Base-by-base conservation (phyloP, 2,888 invertebrate species). In the Emmelina monodactyla region DNA sequence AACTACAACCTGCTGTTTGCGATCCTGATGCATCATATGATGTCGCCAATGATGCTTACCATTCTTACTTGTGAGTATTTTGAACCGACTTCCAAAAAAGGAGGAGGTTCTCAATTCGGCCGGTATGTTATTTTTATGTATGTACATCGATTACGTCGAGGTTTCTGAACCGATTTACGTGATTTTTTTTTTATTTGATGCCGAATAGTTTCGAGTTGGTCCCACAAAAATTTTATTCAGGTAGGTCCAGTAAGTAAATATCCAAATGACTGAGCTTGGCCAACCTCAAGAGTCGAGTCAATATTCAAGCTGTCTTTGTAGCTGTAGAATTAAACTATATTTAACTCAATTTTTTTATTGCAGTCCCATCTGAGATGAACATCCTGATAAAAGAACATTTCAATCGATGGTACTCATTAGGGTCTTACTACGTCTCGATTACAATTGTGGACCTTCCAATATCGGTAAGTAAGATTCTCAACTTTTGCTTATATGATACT, bases 21-120 rank as follows among this genome's bases (percentile, higher is more conserved):
- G 19, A 91, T 94, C 49, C 82, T 96, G 39, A 91, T 97, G 82
- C 96, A 97, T 66, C 90, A 94, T 52, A 94, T 92, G 82, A 91
- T 92, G 89, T 88, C 91, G 1, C 89, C 92, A 0, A 92, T 92
- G 91, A 92, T 93, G 92, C 78, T 93, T 13, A 92, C 92, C 1
- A 89, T 92, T 41, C 82, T 93, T 19, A 92, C 92, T 9, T 92
- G 92, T 92, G 71, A 84, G 89, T 82, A 30, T 15, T 6, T 7
- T 19, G 28, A 4, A 2, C 9, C 12, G 16, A 29, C 3, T 14
- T n/a, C n/a, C n/a, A n/a, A n/a, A 22, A 28, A 13, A n/a, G 13
- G 9, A 30, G 19, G 19, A 19, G 19, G 19, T 19, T 19, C 9
- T 9, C 19, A 5, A 19, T 19, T n/a, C n/a, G n/a, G n/a, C n/a